Evolutionary conservation across 2,113 vertebrate genomes (phyloP).

Genomic region (Oostethus manadensis): DNA sequence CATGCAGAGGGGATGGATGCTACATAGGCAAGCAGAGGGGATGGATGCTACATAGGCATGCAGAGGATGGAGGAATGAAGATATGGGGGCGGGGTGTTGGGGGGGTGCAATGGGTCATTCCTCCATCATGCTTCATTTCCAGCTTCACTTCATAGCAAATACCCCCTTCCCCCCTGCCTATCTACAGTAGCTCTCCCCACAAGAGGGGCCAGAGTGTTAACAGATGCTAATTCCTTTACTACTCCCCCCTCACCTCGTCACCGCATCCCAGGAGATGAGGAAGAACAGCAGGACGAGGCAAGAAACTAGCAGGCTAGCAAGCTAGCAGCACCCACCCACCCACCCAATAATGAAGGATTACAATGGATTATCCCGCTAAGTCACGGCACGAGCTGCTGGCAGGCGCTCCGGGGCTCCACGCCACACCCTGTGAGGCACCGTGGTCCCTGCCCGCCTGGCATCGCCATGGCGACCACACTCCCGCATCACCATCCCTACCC

Average conservation of each 20-base stretch:
- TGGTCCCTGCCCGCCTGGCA: constrained; percentile 43
- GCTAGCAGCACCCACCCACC: constrained; percentile 38
- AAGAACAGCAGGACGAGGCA: background rate
- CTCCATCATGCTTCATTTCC: constrained; percentile 56
- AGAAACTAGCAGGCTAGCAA: too few relatives aligned
- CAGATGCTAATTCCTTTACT: constrained; percentile 77
- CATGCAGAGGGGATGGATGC: background rate
- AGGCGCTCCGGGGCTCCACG: constrained; percentile 29
- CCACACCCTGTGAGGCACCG: constrained; percentile 10
- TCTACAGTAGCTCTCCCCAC: constrained; percentile 8
- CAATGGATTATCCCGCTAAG: constrained; percentile 73
- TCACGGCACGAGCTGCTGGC: constrained; percentile 58
- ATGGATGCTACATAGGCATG: background rate
- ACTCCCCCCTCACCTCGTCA: constrained; percentile 15
- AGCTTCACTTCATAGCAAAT: constrained; percentile 51
- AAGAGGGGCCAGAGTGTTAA: constrained; percentile 58
- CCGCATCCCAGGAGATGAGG: constrained; percentile 5
- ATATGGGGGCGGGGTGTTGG: background rate
- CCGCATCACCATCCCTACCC: background rate
- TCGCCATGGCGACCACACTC: constrained; percentile 52
- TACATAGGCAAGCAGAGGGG: background rate
- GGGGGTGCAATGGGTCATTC: constrained; percentile 44
- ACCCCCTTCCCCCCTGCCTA: constrained; percentile 27
- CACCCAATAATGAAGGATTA: constrained; percentile 56
- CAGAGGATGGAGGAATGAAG: background rate